A percentile compares a stretch with the other conserved stretches of the same genome.
These are phyloP conservation scores for Cherax quadricarinatus DNA, from an alignment of 1,140 invertebrate species.

Conservation along the genomic window DNA sequence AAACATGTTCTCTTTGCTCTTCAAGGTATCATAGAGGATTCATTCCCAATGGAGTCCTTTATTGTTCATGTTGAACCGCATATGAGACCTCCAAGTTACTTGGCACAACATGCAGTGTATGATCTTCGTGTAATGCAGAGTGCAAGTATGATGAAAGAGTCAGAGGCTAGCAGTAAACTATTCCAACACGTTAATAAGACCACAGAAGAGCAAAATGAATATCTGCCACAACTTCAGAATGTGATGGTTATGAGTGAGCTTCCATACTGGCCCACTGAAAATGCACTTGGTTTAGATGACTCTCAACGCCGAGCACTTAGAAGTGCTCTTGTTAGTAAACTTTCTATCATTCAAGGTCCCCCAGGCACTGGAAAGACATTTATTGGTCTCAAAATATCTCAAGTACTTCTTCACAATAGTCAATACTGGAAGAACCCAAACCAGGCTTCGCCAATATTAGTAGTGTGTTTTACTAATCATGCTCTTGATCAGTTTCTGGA, in stretches of 20 bases:
- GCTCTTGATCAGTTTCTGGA: conserved; percentile 93
- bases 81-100: conserved; percentile 55
- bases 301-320: conserved; percentile 78
- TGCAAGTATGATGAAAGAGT: conserved; percentile 40
- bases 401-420: conserved; percentile 80
- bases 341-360: conserved; percentile 86
- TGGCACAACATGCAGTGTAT: conserved; percentile 54
- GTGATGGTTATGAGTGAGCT: conserved; percentile 71
- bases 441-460: conserved; percentile 81
- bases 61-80: conserved; percentile 73
- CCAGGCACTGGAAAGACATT: conserved; percentile 90
- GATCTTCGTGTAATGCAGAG: conserved; percentile 45
- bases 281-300: conserved; percentile 73
- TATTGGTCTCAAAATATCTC: conserved; percentile 83
- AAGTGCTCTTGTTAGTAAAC: conserved; percentile 77
- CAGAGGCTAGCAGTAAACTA: conserved; percentile 40
- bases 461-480: conserved; percentile 92
- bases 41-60: conserved; percentile 76
- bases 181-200: neutral
- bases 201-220: too few species aligned
- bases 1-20: conserved; percentile 77
- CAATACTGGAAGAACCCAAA: conserved; percentile 69
- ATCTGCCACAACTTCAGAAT: conserved; percentile 66
- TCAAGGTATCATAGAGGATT: conserved; percentile 74
- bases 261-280: conserved; percentile 39